Conservation (phyloP, 2,797 vertebrate species). For the Pseudomugil tenellus region DNA sequence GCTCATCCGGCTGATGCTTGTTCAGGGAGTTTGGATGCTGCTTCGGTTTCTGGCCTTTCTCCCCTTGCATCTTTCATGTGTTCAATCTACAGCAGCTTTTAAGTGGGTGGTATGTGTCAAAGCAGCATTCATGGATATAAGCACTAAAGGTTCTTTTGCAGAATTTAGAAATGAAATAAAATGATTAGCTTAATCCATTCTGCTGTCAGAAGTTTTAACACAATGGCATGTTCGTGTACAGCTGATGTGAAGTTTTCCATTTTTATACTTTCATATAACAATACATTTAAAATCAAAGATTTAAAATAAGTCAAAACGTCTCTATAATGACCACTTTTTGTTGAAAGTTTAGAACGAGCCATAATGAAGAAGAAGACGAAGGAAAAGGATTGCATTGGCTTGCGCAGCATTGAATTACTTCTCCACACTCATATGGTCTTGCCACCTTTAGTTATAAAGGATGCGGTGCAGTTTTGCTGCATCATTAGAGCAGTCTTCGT, state of each 20-base stretch:
- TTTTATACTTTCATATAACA: background rate
- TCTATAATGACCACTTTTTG: background rate
- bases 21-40: background rate
- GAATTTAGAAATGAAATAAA: background rate
- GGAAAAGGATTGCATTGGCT: background rate
- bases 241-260: background rate
- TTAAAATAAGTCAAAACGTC: background rate
- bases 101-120: background rate
- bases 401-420: slow-evolving; percentile 2
- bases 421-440: background rate
- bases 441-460: background rate
- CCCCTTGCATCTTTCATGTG: background rate
- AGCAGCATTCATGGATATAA: background rate
- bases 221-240: background rate
- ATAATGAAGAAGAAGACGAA: background rate
- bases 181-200: background rate
- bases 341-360: background rate
- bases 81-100: background rate
- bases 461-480: background rate
- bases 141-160: background rate
- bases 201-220: background rate
- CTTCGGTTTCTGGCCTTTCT: background rate
- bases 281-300: background rate
- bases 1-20: background rate
- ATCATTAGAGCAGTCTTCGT: slow-evolving; percentile 1